phyloP scores from a whole-genome alignment of 1,140 invertebrate species.

The Drosophila guanche region DNA sequence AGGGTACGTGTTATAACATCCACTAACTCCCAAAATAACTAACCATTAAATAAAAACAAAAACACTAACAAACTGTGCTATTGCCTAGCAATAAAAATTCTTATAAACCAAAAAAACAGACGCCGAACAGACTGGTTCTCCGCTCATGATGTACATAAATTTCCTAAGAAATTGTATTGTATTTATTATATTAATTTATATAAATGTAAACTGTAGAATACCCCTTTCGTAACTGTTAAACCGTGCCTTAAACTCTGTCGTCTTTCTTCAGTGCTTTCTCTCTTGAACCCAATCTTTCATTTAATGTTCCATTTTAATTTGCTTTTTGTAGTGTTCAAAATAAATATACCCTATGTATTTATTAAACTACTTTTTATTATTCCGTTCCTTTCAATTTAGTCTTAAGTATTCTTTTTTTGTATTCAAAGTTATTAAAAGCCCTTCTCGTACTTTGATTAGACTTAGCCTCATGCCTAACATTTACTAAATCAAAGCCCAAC shows the following conservation, averaged over 20 bases:
- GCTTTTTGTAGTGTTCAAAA: slow-evolving; percentile 33
- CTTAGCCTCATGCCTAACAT: slow-evolving; percentile 50
- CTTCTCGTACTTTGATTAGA: slow-evolving; percentile 36
- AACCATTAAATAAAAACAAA: not conserved
- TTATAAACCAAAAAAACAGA: slow-evolving; percentile 9
- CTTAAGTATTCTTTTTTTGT: slow-evolving; percentile 2
- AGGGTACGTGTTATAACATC: slow-evolving; percentile 3
- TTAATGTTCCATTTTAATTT: slow-evolving; percentile 26
- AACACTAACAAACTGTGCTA: slow-evolving; percentile 23
- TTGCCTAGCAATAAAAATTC: not conserved
- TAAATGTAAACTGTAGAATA: slow-evolving; percentile 17
- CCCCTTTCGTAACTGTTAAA: slow-evolving; percentile 9
- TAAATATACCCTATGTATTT: slow-evolving; percentile 40
- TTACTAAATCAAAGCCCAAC: slow-evolving; percentile 28
- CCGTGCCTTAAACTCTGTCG: slow-evolving; percentile 30
- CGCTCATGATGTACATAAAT: not conserved
- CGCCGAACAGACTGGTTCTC: slow-evolving; percentile 12
- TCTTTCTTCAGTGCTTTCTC: slow-evolving; percentile 25
- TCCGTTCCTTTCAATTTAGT: slow-evolving; percentile 6
- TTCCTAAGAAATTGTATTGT: slow-evolving; percentile 49
- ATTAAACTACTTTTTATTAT: slow-evolving; percentile 13
- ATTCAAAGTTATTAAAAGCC: no score
- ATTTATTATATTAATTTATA: slow-evolving; percentile 15
- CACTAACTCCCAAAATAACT: slow-evolving; percentile 10
- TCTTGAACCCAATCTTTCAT: slow-evolving; percentile 7